phyloP scores from a whole-genome alignment of 2,797 vertebrate species.

The Odontamblyopus rebecca region DNA sequence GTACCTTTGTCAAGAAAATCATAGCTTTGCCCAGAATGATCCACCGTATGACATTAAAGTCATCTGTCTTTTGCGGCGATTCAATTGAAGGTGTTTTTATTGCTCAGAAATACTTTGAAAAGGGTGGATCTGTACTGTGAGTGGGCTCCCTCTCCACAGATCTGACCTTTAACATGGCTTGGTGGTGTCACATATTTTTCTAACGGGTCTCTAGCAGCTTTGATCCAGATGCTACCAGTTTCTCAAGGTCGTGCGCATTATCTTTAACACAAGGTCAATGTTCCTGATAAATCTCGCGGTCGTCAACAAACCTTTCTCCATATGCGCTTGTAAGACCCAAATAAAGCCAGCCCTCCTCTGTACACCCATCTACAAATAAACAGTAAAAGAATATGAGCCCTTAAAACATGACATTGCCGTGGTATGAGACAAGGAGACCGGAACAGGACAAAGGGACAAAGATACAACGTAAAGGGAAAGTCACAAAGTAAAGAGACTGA shows the following conservation, averaged over 20 bases:
- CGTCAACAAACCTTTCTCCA: slow-evolving; percentile 21
- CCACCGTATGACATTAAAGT: too few species aligned
- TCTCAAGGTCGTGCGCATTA: neutral
- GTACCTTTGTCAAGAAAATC: too few species aligned
- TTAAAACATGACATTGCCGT: slow-evolving; percentile 66
- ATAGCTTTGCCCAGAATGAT: too few species aligned
- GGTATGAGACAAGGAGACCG: slow-evolving; percentile 13
- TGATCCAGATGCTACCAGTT: neutral
- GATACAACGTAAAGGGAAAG: neutral
- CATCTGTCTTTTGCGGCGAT: too few species aligned
- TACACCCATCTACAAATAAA: slow-evolving; percentile 57
- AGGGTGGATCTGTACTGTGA: too few species aligned
- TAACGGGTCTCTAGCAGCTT: neutral
- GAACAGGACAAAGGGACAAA: neutral
- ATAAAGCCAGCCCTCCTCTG: slow-evolving; percentile 44
- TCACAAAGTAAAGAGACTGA: neutral
- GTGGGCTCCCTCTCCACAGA: too few species aligned
- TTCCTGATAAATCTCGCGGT: slow-evolving; percentile 19
- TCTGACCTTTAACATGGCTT: too few species aligned
- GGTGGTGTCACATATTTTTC: too few species aligned
- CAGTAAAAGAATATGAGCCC: slow-evolving; percentile 56
- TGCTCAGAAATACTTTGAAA: too few species aligned
- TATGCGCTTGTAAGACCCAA: slow-evolving; percentile 50
- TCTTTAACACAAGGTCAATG: slow-evolving; percentile 44
- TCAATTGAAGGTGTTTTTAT: too few species aligned